These are phyloP conservation scores for Torymus tubicola DNA, from an alignment of 2,888 invertebrate genomes.

Conservation along the genomic window DNA sequence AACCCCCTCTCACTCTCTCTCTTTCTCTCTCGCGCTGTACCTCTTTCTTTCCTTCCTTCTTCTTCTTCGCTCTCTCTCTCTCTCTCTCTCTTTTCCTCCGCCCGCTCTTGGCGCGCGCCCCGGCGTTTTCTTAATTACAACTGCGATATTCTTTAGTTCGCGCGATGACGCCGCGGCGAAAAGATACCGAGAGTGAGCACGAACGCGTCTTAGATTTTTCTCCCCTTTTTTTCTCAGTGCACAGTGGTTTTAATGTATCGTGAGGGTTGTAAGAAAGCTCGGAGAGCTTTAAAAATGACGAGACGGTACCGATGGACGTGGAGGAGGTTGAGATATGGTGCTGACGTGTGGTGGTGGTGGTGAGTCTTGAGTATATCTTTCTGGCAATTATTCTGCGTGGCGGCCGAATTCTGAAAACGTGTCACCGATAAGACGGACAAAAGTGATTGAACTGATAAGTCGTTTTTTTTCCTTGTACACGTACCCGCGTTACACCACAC, in stretches of 20 bases:
- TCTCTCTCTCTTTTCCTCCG: background rate
- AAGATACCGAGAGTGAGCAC: slow-evolving; percentile 60
- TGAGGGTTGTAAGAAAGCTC: background rate
- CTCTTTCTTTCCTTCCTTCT: slow-evolving; percentile 54
- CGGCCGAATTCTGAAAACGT: background rate
- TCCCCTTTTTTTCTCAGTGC: too few species aligned
- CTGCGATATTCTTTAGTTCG: slow-evolving; percentile 76
- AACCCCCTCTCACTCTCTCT: slow-evolving; percentile 69
- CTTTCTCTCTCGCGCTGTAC: slow-evolving; percentile 56
- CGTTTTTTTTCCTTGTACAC: background rate
- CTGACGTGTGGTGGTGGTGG: too few species aligned
- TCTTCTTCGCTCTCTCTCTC: slow-evolving; percentile 5
- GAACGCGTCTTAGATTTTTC: slow-evolving; percentile 54
- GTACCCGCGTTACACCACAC: too few species aligned
- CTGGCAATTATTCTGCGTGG: too few species aligned
- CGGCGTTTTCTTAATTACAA: slow-evolving; percentile 76
- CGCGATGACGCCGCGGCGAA: slow-evolving; percentile 75
- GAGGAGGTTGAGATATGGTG: background rate
- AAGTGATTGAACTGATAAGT: slow-evolving; percentile 5
- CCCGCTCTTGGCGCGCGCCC: slow-evolving; percentile 22
- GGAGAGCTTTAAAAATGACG: slow-evolving; percentile 9
- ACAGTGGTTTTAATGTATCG: too few species aligned
- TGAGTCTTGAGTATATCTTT: too few species aligned
- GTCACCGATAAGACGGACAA: background rate
- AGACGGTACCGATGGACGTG: background rate